These are phyloP conservation scores for Anhinga anhinga DNA, from an alignment of 2,113 vertebrate species.

Conservation along the genomic window DNA sequence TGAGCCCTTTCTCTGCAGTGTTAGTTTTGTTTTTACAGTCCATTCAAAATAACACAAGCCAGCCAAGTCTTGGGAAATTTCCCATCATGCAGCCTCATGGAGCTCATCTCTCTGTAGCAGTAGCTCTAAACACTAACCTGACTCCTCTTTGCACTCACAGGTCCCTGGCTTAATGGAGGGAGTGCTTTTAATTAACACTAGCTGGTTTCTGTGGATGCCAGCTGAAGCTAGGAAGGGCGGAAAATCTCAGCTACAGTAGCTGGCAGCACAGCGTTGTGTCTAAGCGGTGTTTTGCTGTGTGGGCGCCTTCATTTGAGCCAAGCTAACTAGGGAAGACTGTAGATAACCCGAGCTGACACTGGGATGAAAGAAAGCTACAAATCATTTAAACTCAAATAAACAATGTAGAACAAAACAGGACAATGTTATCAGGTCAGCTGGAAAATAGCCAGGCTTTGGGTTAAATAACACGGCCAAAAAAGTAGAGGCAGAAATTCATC, in stretches of 20 bases:
- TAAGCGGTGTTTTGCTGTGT: conserved; percentile 23
- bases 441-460: conserved; percentile 16
- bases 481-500: not conserved
- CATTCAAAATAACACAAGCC: not conserved
- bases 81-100: not conserved
- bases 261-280: not conserved
- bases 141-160: not conserved
- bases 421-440: conserved; percentile 49
- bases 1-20: not conserved
- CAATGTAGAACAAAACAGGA: conserved; percentile 40
- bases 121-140: not conserved
- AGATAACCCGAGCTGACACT: conserved; percentile 49
- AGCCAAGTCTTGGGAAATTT: conserved; percentile 47
- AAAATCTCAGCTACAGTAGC: conserved; percentile 37
- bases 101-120: conserved; percentile 21
- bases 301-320: not conserved
- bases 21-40: conserved; percentile 36
- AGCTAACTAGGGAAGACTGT: conserved; percentile 38
- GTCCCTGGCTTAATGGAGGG: not conserved
- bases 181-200: conserved; percentile 42
- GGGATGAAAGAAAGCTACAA: conserved; percentile 49
- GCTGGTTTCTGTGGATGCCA: not conserved
- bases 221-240: not conserved
- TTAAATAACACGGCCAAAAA: not conserved
- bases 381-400: conserved; percentile 50